phyloP scores from a whole-genome alignment of 1,140 invertebrate genomes.

The Heterodera carotae region DNA sequence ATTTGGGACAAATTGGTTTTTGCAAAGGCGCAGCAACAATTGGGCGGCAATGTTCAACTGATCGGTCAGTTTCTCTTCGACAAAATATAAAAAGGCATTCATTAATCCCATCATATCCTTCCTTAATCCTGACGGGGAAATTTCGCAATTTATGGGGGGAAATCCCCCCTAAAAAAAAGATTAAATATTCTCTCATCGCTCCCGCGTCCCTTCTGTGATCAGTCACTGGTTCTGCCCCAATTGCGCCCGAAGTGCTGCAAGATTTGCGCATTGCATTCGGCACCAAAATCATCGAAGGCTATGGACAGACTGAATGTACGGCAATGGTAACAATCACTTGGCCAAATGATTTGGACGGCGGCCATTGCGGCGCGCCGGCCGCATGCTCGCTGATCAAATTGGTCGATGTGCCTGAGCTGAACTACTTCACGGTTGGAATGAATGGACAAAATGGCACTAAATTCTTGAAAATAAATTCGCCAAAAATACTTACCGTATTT shows the following conservation, averaged over 20 bases:
- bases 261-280: slow-evolving; percentile 90
- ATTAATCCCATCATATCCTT: too few species aligned
- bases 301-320: slow-evolving; percentile 82
- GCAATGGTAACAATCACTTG: slow-evolving; percentile 77
- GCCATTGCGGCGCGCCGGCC: slow-evolving; percentile 90
- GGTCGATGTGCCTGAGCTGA: slow-evolving; percentile 95
- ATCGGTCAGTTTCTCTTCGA: slow-evolving; percentile 27
- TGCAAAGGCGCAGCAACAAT: slow-evolving; percentile 61
- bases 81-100: too few species aligned
- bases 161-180: too few species aligned
- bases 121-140: too few species aligned
- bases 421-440: slow-evolving; percentile 77
- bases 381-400: slow-evolving; percentile 89
- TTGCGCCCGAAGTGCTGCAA: slow-evolving; percentile 85
- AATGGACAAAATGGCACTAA: background rate
- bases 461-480: too few species aligned
- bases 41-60: slow-evolving; percentile 80
- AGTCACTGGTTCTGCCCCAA: slow-evolving; percentile 88
- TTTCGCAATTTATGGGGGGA: too few species aligned
- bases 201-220: background rate
- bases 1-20: slow-evolving; percentile 53
- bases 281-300: slow-evolving; percentile 76
- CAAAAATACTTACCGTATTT: too few species aligned
- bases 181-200: too few species aligned
- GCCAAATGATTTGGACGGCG: slow-evolving; percentile 83